Evolutionary conservation across 2,888 invertebrate species (phyloP).

Genomic region (Rhagonycha fulva): DNA sequence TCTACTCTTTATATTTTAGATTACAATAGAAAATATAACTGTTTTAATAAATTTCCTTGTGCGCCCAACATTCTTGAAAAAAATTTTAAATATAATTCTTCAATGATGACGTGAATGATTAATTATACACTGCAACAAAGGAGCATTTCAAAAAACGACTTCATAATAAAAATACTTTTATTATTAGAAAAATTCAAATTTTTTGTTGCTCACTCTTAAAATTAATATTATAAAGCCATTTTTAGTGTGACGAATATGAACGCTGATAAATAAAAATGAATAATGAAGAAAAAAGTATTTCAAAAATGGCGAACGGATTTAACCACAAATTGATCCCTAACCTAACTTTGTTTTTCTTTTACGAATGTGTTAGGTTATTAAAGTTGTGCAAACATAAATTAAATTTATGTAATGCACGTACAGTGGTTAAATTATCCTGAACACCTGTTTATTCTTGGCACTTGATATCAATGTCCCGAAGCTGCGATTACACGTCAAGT

Average conservation of each 20-base stretch:
- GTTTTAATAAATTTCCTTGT: background rate
- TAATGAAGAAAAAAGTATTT: background rate
- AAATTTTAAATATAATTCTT: background rate
- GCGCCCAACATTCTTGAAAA: background rate
- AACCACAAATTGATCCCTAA: background rate
- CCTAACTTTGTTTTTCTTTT: background rate
- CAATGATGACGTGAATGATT: background rate
- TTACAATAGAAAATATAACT: slow-evolving; percentile 7
- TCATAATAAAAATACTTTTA: background rate
- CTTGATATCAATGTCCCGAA: slow-evolving; percentile 24
- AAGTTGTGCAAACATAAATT: background rate
- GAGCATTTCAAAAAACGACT: background rate
- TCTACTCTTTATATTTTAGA: slow-evolving; percentile 21
- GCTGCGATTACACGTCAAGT: slow-evolving; percentile 18
- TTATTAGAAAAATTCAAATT: slow-evolving; percentile 1
- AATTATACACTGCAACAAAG: background rate
- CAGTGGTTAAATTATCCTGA: slow-evolving; percentile 5
- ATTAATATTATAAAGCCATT: background rate
- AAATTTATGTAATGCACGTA: slow-evolving; percentile 1
- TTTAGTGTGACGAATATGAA: background rate
- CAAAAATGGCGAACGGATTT: background rate
- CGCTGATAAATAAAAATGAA: slow-evolving; percentile 3
- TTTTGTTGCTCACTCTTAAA: background rate
- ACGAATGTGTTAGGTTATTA: too few species aligned
- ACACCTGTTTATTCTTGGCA: slow-evolving; percentile 19